These are phyloP conservation scores for Asteroscopus sphinx DNA, from an alignment of 2,888 invertebrate species.

Conservation along the genomic window DNA sequence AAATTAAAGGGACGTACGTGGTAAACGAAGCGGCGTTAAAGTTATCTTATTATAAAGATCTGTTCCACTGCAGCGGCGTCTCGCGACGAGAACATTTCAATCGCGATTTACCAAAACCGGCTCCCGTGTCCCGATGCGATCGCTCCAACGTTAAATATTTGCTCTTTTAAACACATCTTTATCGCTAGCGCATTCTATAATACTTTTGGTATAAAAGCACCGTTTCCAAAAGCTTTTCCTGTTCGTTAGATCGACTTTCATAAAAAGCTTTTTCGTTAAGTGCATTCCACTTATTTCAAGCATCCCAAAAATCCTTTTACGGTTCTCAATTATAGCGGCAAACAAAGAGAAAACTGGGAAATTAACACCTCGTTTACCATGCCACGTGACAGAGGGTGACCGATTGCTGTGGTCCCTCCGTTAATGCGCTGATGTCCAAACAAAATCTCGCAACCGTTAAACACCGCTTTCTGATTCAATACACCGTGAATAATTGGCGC, in stretches of 20 bases:
- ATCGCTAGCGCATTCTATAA: slow-evolving; percentile 47
- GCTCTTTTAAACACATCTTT: slow-evolving; percentile 58
- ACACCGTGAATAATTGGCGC: slow-evolving; percentile 75
- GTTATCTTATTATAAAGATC: slow-evolving; percentile 73
- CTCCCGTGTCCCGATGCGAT: slow-evolving; percentile 73
- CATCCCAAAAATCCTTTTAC: slow-evolving; percentile 55
- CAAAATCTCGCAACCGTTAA: slow-evolving; percentile 73
- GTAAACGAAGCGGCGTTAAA: slow-evolving; percentile 56
- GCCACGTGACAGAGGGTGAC: slow-evolving; percentile 79
- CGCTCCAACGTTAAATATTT: slow-evolving; percentile 66
- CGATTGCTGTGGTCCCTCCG: slow-evolving; percentile 68
- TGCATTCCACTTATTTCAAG: slow-evolving; percentile 51
- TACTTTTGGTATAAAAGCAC: slow-evolving; percentile 21
- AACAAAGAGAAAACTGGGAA: slow-evolving; percentile 66
- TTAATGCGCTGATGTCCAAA: slow-evolving; percentile 67
- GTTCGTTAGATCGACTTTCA: slow-evolving; percentile 31
- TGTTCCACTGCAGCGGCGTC: slow-evolving; percentile 52
- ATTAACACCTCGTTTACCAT: slow-evolving; percentile 75
- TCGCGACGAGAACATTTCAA: slow-evolving; percentile 78
- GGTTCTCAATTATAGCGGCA: slow-evolving; percentile 65
- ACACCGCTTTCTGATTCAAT: slow-evolving; percentile 70
- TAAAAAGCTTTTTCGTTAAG: slow-evolving; percentile 39
- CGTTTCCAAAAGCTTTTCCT: slow-evolving; percentile 28
- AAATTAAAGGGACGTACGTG: slow-evolving; percentile 73
- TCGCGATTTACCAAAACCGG: slow-evolving; percentile 79